These are phyloP conservation scores for Daboia siamensis DNA, from an alignment of 2,113 vertebrate genomes.

Conservation along the genomic window DNA sequence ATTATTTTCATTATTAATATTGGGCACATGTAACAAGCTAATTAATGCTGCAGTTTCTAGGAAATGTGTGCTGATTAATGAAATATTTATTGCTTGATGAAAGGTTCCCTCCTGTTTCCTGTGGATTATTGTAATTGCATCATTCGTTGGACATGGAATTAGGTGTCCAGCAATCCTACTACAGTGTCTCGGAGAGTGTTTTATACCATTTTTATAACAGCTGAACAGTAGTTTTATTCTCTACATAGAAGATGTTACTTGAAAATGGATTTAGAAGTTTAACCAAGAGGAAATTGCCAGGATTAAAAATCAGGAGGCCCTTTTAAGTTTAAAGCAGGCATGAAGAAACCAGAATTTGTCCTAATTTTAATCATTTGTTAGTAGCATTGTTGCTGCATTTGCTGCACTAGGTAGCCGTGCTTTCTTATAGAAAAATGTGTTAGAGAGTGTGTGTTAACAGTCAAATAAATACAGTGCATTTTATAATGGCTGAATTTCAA, in stretches of 20 bases:
- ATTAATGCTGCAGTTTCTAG: slow-evolving; percentile 39
- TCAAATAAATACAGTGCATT: background rate
- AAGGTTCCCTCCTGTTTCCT: slow-evolving; percentile 50
- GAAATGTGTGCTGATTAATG: slow-evolving; percentile 34
- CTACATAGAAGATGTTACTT: slow-evolving; percentile 9
- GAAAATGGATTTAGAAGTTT: background rate
- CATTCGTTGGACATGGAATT: slow-evolving; percentile 43
- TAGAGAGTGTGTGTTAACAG: background rate
- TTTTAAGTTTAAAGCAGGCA: slow-evolving; percentile 14
- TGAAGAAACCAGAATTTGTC: slow-evolving; percentile 2
- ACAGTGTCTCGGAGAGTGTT: slow-evolving; percentile 38
- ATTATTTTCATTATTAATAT: slow-evolving; percentile 23
- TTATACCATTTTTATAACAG: slow-evolving; percentile 41
- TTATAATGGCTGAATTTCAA: background rate
- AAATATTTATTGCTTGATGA: slow-evolving; percentile 30
- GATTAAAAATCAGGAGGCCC: background rate
- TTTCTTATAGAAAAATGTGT: background rate
- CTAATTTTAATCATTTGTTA: background rate
- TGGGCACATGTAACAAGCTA: slow-evolving; percentile 37
- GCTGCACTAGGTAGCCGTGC: background rate
- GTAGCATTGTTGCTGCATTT: background rate
- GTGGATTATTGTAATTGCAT: slow-evolving; percentile 33
- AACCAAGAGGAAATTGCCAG: background rate
- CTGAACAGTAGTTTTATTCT: slow-evolving; percentile 36
- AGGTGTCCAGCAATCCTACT: slow-evolving; percentile 18